These are phyloP conservation scores for Liposcelis brunnea DNA, from an alignment of 2,888 invertebrate species.

Conservation along the genomic window DNA sequence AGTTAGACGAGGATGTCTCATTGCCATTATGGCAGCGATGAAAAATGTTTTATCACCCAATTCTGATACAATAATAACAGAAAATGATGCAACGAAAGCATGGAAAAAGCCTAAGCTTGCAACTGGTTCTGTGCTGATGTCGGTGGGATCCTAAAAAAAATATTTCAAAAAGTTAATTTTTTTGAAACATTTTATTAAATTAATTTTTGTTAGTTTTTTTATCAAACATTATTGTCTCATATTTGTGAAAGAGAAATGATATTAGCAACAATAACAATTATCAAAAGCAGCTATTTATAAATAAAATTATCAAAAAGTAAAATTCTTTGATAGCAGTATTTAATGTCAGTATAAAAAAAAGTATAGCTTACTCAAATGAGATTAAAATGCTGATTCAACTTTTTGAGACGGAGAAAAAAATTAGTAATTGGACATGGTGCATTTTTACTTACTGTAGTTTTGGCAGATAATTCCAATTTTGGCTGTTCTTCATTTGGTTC, in stretches of 20 bases:
- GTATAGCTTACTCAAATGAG: too few relatives aligned
- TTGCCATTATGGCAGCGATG: conserved; percentile 98
- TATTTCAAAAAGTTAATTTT: too few relatives aligned
- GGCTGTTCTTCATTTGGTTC: too few relatives aligned
- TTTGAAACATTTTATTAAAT: too few relatives aligned
- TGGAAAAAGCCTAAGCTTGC: conserved; percentile 58
- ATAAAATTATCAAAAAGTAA: neutral
- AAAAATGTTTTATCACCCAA: conserved; percentile 99
- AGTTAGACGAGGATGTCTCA: conserved; percentile 84
- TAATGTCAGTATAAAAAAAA: too few relatives aligned
- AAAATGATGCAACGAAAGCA: conserved; percentile 86
- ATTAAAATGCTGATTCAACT: too few relatives aligned
- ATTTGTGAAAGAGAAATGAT: neutral
- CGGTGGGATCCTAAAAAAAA: conserved; percentile 4
- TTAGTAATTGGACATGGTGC: neutral
- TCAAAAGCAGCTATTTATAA: neutral
- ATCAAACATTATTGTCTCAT: neutral
- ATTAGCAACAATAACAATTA: neutral
- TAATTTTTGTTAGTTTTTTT: too few relatives aligned
- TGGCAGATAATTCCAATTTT: too few relatives aligned
- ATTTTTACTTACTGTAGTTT: too few relatives aligned
- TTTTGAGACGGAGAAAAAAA: too few relatives aligned
- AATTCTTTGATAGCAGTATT: too few relatives aligned
- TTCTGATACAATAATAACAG: conserved; percentile 94
- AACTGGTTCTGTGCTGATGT: neutral